Evolutionary conservation across 2,113 vertebrate genomes (phyloP), one percentile per base, ranked within the genome.

Genomic region (Gorsachius goisagi): DNA sequence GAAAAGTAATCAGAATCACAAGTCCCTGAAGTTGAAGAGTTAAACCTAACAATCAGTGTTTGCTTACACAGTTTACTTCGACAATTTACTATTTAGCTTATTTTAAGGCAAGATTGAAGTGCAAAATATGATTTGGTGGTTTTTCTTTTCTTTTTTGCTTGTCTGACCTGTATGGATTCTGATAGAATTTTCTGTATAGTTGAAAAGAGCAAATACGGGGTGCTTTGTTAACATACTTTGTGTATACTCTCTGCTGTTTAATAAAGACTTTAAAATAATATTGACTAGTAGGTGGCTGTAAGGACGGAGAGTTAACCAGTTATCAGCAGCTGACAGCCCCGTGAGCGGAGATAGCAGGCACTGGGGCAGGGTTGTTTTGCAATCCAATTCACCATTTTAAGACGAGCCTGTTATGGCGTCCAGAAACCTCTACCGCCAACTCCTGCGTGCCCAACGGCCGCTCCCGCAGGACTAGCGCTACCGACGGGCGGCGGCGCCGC

Each of bases 321-420:
- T 89, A 85, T 69, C 80, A 58, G 6, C 16, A 3, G 60, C 79
- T 41, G 26, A 74, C 79, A 86, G 41, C 6, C 72, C 82, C 44
- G 85, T 23, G 71, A 41, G 64, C 12, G 87, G 49, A 15, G 75
- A 92, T 50, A 78, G 50, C 77, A 56, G 79, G 44, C 82, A 5
- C 68, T 11, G 39, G 50, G 77, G 87, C 85, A 32, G 73, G 75
- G 64, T 1, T 95, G 93, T 96, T 97, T 96, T 94, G 93, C 96
- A 97, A 93, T 77, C 41, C 41, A 44, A 44, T 87, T 96, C 95
- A 95, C 90, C 92, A 94, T 94, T 97, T 96, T 96, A 92, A 95
- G 85, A 88, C 53, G 28, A 90, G 69, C 59, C 76, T 78, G 86
- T 86, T 93, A 96, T 92, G 92, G 97, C 90, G 91, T 90, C 95